phyloP scores from a whole-genome alignment of 1,140 invertebrate genomes.

The Apis dorsata region DNA sequence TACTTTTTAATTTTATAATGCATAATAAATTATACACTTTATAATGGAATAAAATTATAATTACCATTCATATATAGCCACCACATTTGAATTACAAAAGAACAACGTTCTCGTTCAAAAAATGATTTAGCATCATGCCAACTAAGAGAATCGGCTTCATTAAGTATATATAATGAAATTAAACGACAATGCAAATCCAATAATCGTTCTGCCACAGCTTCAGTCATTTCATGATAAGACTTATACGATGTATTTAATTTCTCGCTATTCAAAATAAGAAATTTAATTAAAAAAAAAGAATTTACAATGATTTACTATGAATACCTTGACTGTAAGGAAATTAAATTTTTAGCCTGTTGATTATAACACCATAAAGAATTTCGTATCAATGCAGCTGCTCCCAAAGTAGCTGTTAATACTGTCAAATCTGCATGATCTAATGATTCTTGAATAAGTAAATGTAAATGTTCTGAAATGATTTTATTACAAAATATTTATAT shows the following conservation, averaged over 20 bases:
- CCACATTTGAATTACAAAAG: constrained; percentile 91
- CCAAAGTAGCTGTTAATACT: constrained; percentile 88
- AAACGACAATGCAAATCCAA: constrained; percentile 88
- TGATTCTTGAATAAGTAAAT: constrained; percentile 88
- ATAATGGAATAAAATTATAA: constrained; percentile 3
- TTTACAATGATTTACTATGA: background rate
- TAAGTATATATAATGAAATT: constrained; percentile 87
- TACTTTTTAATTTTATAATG: background rate
- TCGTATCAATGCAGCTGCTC: constrained; percentile 87
- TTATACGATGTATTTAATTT: constrained; percentile 82
- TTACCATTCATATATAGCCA: constrained; percentile 91
- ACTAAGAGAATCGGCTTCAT: constrained; percentile 87
- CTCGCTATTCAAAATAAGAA: constrained; percentile 50
- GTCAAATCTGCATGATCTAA: constrained; percentile 89
- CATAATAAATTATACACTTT: background rate
- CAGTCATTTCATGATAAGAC: constrained; percentile 88
- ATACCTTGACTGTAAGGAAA: constrained; percentile 67
- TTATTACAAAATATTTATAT: background rate
- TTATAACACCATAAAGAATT: constrained; percentile 88
- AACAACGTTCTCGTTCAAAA: constrained; percentile 86
- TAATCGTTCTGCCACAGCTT: constrained; percentile 88
- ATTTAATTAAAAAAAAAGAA: background rate
- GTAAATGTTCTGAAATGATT: constrained; percentile 84
- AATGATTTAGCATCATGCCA: constrained; percentile 84
- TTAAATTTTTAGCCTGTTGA: constrained; percentile 80